phyloP scores from a whole-genome alignment of 2,113 vertebrate genomes.

The crab-eating macaque (Macaca fascicularis) region DNA sequence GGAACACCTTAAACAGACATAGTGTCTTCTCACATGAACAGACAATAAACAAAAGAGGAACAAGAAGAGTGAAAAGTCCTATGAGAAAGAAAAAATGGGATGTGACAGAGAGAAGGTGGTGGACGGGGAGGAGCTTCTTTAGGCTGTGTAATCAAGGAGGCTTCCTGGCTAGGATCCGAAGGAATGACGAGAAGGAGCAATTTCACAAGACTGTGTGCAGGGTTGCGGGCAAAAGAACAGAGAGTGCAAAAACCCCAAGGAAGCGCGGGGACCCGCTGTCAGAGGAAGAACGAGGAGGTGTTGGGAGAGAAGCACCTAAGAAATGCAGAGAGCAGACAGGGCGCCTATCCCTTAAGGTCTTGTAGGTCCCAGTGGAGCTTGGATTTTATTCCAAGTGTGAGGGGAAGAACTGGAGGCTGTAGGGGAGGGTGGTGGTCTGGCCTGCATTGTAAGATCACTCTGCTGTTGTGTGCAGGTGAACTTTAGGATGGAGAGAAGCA shows the following conservation, averaged over 20 bases:
- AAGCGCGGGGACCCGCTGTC: neutral
- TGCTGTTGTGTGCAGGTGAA: neutral
- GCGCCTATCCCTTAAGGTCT: neutral
- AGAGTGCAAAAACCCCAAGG: neutral
- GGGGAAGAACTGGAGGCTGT: neutral
- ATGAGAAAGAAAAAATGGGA: neutral
- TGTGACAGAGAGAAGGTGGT: neutral
- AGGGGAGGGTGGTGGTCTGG: too few species aligned
- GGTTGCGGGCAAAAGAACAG: neutral
- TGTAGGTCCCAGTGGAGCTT: neutral
- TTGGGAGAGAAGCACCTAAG: neutral
- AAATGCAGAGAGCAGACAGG: neutral
- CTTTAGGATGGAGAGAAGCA: neutral
- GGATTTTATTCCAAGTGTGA: neutral
- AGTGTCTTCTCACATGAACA: neutral
- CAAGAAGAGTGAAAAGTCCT: neutral
- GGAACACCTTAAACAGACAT: neutral
- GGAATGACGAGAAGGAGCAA: neutral
- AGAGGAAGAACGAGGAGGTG: neutral
- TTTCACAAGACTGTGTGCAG: neutral
- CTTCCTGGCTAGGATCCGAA: neutral
- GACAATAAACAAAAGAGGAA: neutral
- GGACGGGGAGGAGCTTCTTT: neutral
- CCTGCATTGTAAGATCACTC: neutral
- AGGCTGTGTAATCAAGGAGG: too few species aligned